These are phyloP conservation scores for Myotis davidii DNA, from an alignment of 2,113 vertebrate species.

Conservation along the genomic window DNA sequence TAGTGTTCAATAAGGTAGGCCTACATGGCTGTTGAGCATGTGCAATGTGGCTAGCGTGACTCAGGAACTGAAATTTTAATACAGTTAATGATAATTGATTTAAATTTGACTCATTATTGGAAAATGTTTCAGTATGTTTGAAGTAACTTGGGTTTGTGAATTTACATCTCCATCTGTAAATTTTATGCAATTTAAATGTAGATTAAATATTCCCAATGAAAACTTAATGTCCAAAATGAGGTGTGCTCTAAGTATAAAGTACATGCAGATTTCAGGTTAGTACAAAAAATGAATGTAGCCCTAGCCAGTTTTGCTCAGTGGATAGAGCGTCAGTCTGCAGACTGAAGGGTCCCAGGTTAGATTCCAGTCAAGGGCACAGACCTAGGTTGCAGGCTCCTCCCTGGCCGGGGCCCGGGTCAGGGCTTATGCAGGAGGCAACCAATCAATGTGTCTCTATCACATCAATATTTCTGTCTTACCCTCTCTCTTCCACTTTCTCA, in stretches of 20 bases:
- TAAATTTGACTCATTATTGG: background rate
- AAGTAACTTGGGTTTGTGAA: background rate
- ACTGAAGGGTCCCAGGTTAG: too few relatives aligned
- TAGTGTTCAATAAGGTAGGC: background rate
- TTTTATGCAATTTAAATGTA: conserved; percentile 31
- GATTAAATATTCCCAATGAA: conserved; percentile 14
- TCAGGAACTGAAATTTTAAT: conserved; percentile 16
- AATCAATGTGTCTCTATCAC: too few relatives aligned
- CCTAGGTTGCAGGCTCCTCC: too few relatives aligned
- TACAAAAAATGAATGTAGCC: background rate
- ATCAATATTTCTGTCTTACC: too few relatives aligned
- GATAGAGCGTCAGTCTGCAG: too few relatives aligned
- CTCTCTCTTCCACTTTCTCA: too few relatives aligned
- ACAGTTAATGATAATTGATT: background rate
- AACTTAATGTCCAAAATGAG: conserved; percentile 20
- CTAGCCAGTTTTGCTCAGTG: too few relatives aligned
- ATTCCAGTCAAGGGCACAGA: too few relatives aligned
- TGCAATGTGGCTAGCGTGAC: background rate
- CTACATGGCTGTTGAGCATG: background rate
- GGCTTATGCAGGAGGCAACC: too few relatives aligned
- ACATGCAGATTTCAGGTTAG: conserved; percentile 31
- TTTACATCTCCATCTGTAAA: conserved; percentile 27
- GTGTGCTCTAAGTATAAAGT: background rate
- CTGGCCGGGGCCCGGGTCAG: too few relatives aligned
- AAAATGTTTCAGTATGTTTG: conserved; percentile 18